Conservation (phyloP, 1,140 invertebrate species). For the Nephotettix cincticeps region DNA sequence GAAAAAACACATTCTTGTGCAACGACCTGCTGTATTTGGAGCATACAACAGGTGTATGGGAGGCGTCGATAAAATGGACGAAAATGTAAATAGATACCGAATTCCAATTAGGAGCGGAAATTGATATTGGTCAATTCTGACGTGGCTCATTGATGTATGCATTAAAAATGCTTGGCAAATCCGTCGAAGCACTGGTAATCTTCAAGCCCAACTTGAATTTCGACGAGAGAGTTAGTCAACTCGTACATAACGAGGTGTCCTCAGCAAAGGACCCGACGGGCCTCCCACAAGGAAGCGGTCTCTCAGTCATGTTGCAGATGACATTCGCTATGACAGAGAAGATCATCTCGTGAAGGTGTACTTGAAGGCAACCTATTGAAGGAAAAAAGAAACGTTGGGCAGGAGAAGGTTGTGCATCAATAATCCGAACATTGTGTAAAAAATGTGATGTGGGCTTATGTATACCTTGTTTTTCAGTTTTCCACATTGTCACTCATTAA, state of each 20-base stretch:
- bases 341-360: slow-evolving; percentile 17
- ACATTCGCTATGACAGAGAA: slow-evolving; percentile 21
- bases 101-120: slow-evolving; percentile 44
- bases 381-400: slow-evolving; percentile 29
- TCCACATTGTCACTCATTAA: too few relatives aligned
- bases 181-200: slow-evolving; percentile 36
- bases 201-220: slow-evolving; percentile 37
- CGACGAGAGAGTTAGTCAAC: slow-evolving; percentile 34
- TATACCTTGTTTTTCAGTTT: slow-evolving; percentile 21
- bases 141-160: slow-evolving; percentile 41
- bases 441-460: slow-evolving; percentile 28
- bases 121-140: slow-evolving; percentile 46
- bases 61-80: slow-evolving; percentile 44
- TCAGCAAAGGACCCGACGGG: not conserved
- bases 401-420: not conserved
- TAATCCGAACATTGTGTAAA: slow-evolving; percentile 15
- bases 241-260: slow-evolving; percentile 32
- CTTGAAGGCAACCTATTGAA: slow-evolving; percentile 3
- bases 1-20: slow-evolving; percentile 11
- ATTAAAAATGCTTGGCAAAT: slow-evolving; percentile 45
- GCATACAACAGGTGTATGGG: slow-evolving; percentile 12
- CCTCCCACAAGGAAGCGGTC: not conserved
- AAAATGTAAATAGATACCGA: slow-evolving; percentile 45
- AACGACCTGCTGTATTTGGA: slow-evolving; percentile 1
- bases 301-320: not conserved